Conservation (phyloP, 2,113 vertebrate genomes). For the Zingel zingel region DNA sequence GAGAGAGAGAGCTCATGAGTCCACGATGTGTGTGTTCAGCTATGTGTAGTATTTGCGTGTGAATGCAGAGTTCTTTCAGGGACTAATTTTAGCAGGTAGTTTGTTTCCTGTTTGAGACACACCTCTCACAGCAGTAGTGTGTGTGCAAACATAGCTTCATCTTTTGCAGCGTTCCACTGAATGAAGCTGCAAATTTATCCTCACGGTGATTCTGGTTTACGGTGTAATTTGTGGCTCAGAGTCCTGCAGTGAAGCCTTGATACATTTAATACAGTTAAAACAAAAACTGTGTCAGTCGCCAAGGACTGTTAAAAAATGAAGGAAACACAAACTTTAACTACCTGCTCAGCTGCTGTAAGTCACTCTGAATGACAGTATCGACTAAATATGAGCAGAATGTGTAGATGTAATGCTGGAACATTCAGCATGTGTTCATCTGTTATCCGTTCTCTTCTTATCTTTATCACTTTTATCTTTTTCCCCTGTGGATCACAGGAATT, state of each 20-base stretch:
- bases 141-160: neutral
- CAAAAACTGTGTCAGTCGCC: neutral
- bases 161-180: neutral
- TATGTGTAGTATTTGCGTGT: neutral
- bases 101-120: slow-evolving; percentile 51
- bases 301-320: neutral
- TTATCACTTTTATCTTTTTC: neutral
- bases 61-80: neutral
- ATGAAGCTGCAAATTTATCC: neutral
- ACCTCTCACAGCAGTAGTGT: slow-evolving; percentile 16
- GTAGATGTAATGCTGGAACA: neutral
- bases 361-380: no score
- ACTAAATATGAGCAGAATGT: neutral
- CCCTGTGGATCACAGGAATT: neutral
- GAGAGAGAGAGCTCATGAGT: neutral
- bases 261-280: slow-evolving; percentile 19
- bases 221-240: slow-evolving; percentile 19
- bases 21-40: slow-evolving; percentile 7
- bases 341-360: neutral
- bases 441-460: neutral
- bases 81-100: slow-evolving; percentile 61
- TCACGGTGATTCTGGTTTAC: slow-evolving; percentile 13
- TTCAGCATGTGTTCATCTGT: slow-evolving; percentile 4
- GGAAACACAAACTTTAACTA: neutral
- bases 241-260: slow-evolving; percentile 22